Evolutionary conservation across 2,888 invertebrate species (phyloP).

Genomic region (Aphidius colemani): DNA sequence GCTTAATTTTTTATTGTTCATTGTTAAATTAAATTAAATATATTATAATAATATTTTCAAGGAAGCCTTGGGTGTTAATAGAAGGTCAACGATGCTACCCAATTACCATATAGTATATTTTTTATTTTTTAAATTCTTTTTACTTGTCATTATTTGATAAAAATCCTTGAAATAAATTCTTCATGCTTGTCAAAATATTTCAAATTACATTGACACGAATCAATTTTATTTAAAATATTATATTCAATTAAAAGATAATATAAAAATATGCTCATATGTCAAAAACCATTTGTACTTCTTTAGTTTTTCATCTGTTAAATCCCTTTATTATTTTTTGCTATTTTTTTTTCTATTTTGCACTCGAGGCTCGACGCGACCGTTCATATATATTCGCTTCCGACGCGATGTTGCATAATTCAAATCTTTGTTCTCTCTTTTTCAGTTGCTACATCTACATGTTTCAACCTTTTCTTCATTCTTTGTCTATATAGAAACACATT

Average conservation of each 20-base stretch:
- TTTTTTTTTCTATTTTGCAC: not conserved
- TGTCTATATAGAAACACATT: not conserved
- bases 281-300: constrained; percentile 3
- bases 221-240: not conserved
- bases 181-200: constrained; percentile 13
- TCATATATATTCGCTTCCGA: constrained; percentile 32
- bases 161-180: no score
- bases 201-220: constrained; percentile 23
- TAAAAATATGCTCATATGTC: constrained; percentile 10
- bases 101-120: no score
- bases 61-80: no score
- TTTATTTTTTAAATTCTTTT: no score
- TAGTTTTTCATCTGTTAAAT: not conserved
- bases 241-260: constrained; percentile 2
- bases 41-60: no score
- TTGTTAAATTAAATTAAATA: no score
- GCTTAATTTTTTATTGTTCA: no score
- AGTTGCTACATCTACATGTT: not conserved
- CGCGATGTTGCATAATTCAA: constrained; percentile 39
- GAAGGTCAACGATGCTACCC: no score
- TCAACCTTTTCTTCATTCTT: constrained; percentile 16
- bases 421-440: constrained; percentile 18
- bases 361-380: constrained; percentile 24
- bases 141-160: no score
- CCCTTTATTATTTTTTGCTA: constrained; percentile 14